Evolutionary conservation across 2,888 invertebrate species (phyloP).

Genomic region (Macrosoma leucophasiata): DNA sequence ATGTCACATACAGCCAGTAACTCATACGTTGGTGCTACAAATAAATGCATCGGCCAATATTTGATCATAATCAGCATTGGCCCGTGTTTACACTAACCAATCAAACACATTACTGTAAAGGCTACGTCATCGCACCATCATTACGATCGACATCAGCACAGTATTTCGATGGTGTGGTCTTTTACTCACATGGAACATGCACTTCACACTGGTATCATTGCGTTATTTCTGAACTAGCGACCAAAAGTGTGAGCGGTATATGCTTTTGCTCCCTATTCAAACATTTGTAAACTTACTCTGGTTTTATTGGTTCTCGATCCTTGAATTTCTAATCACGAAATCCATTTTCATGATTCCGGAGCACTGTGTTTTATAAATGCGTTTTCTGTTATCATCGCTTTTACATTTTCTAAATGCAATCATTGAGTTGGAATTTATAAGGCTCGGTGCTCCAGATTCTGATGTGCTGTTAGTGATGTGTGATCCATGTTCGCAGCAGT

Average conservation of each 20-base stretch:
- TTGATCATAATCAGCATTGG: too few relatives aligned
- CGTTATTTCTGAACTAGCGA: slow-evolving; percentile 30
- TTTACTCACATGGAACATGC: slow-evolving; percentile 28
- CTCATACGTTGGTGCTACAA: too few relatives aligned
- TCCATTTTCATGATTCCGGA: too few relatives aligned
- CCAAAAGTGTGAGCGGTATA: slow-evolving; percentile 22
- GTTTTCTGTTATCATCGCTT: slow-evolving; percentile 13
- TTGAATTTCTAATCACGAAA: too few relatives aligned
- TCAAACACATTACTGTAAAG: slow-evolving; percentile 34
- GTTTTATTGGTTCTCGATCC: too few relatives aligned
- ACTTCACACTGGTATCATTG: slow-evolving; percentile 40
- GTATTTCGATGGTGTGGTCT: slow-evolving; percentile 39
- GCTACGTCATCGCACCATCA: slow-evolving; percentile 29
- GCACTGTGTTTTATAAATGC: slow-evolving; percentile 33
- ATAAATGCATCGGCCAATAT: too few relatives aligned
- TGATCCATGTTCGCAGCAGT: slow-evolving; percentile 81
- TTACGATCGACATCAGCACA: slow-evolving; percentile 41
- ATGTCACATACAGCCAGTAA: too few relatives aligned
- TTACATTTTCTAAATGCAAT: too few relatives aligned
- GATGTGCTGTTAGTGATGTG: too few relatives aligned
- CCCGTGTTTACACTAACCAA: slow-evolving; percentile 36
- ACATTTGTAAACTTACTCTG: slow-evolving; percentile 14
- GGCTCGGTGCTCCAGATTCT: too few relatives aligned
- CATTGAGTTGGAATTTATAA: too few relatives aligned
- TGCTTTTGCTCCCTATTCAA: slow-evolving; percentile 20